Percentiles rank a stretch among this genome's conserved stretches.
These are phyloP conservation scores for Nothura maculosa DNA, from an alignment of 2,797 vertebrate genomes.

Conservation along the genomic window DNA sequence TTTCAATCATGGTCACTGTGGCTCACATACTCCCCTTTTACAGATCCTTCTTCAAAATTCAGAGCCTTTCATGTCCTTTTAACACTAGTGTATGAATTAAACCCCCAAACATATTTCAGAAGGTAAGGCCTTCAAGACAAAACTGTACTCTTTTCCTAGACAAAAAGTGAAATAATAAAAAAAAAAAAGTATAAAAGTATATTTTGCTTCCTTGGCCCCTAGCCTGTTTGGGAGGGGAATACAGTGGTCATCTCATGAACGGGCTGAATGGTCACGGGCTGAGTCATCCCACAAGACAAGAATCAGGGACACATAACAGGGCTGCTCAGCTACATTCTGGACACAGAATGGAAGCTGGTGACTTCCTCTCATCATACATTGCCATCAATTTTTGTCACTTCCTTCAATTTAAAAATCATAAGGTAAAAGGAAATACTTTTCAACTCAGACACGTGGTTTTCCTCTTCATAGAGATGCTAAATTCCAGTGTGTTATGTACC, in stretches of 20 bases:
- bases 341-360: not conserved
- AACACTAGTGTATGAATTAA: not conserved
- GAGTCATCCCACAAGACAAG: not conserved
- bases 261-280: not conserved
- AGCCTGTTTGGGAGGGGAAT: not conserved
- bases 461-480: not conserved
- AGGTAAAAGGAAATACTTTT: not conserved
- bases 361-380: not conserved
- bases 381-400: too few species aligned
- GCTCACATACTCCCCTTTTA: not conserved
- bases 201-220: not conserved
- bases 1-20: not conserved
- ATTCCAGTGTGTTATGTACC: not conserved
- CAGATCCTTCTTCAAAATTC: not conserved
- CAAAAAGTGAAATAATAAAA: not conserved
- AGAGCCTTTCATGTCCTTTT: not conserved
- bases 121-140: not conserved
- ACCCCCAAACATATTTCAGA: not conserved
- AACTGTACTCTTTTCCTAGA: not conserved
- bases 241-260: fast-evolving
- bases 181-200: too few species aligned
- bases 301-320: not conserved
- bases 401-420: not conserved
- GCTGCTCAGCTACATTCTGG: not conserved
- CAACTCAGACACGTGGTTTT: not conserved